Evolutionary conservation across 2,113 vertebrate species (phyloP).

Genomic region (Sturnira hondurensis): DNA sequence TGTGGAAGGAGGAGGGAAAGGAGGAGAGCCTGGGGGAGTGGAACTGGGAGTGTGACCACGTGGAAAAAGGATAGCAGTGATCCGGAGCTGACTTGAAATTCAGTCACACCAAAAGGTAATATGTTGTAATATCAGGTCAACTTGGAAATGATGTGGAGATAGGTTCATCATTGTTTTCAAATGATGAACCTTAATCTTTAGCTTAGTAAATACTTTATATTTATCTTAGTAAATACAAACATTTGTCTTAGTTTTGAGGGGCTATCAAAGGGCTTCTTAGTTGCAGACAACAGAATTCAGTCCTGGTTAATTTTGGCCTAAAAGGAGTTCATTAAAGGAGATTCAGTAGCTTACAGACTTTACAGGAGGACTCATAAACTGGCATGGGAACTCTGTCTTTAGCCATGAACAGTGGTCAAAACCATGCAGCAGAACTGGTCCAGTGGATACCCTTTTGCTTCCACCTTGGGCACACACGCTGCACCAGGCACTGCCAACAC

Average conservation of each 20-base stretch:
- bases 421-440: not conserved
- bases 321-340: not conserved
- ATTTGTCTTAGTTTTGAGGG: not conserved
- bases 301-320: not conserved
- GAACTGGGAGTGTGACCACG: not conserved
- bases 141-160: not conserved
- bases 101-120: not conserved
- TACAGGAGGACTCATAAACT: not conserved
- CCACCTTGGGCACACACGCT: not conserved
- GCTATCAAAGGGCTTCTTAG: not conserved
- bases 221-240: no score
- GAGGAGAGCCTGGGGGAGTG: not conserved
- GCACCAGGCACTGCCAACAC: not conserved
- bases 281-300: not conserved
- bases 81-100: not conserved
- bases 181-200: not conserved
- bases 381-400: not conserved
- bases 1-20: not conserved
- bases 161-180: not conserved
- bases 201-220: not conserved
- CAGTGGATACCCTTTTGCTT: not conserved
- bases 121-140: not conserved
- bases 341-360: not conserved
- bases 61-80: not conserved
- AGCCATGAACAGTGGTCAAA: not conserved